Percentiles rank a stretch among this genome's conserved stretches.
These are phyloP conservation scores for Phrynocephalus versicolor DNA, from an alignment of 2,113 vertebrate genomes.

Conservation along the genomic window DNA sequence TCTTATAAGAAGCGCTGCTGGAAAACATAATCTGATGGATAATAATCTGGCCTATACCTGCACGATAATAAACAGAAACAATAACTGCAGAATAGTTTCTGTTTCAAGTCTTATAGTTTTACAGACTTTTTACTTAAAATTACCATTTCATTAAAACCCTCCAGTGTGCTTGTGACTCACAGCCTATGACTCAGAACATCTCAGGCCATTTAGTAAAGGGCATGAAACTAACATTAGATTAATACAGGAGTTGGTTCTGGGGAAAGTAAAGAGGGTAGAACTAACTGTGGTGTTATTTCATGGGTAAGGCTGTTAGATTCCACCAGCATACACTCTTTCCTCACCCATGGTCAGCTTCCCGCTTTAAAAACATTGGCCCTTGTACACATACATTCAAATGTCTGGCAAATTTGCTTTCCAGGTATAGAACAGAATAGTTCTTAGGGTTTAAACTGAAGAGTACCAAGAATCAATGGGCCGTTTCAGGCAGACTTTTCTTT, in stretches of 20 bases:
- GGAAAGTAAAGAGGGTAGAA: neutral
- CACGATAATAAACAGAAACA: neutral
- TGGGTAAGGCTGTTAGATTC: neutral
- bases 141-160: conserved; percentile 13
- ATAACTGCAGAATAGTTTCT: neutral
- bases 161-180: conserved; percentile 12
- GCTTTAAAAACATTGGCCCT: neutral
- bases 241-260: neutral
- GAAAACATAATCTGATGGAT: neutral
- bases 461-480: neutral
- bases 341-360: neutral
- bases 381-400: neutral
- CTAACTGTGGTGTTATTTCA: neutral
- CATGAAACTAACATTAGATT: conserved; percentile 12
- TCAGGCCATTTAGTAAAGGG: conserved; percentile 22
- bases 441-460: neutral
- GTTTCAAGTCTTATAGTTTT: neutral
- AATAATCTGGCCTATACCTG: neutral
- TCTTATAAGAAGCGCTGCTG: neutral
- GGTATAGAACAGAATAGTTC: neutral
- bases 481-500: neutral
- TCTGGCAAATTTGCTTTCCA: neutral
- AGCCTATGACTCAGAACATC: conserved; percentile 21
- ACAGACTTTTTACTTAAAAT: conserved; percentile 2
- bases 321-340: neutral